A percentile compares a stretch with the other conserved stretches of the same genome.
phyloP scores from a whole-genome alignment of 2,113 vertebrate species.

The Poecile atricapillus region DNA sequence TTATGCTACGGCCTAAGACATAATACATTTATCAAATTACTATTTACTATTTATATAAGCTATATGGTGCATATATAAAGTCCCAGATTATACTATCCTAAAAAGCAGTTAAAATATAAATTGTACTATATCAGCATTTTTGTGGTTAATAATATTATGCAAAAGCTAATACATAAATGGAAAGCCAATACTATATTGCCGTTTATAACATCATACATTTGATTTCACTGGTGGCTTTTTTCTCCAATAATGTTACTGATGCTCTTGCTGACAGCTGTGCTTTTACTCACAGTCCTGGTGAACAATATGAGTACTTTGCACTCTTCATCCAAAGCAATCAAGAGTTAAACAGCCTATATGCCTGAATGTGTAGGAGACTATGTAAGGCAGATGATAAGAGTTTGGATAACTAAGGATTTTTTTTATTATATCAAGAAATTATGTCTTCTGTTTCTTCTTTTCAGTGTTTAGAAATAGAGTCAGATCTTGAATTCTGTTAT shows the following conservation, averaged over 20 bases:
- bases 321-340: not conserved
- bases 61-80: too few relatives aligned
- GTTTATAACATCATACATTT: not conserved
- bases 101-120: too few relatives aligned
- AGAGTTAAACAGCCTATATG: not conserved
- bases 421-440: not conserved
- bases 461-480: not conserved
- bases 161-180: too few relatives aligned
- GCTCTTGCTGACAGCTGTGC: rapidly evolving
- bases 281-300: not conserved
- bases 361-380: not conserved
- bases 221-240: not conserved
- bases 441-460: not conserved
- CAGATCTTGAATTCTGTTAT: not conserved
- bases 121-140: too few relatives aligned
- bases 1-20: too few relatives aligned
- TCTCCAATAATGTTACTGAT: not conserved
- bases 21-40: too few relatives aligned
- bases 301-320: rapidly evolving
- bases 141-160: too few relatives aligned
- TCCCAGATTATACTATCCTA: too few relatives aligned
- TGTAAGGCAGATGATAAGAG: not conserved
- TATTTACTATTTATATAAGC: too few relatives aligned
- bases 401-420: not conserved
- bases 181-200: too few relatives aligned